Percentiles rank a stretch among this genome's conserved stretches.
Evolutionary conservation across 2,113 vertebrate genomes (phyloP).

Genomic region (Etia nguti): DNA sequence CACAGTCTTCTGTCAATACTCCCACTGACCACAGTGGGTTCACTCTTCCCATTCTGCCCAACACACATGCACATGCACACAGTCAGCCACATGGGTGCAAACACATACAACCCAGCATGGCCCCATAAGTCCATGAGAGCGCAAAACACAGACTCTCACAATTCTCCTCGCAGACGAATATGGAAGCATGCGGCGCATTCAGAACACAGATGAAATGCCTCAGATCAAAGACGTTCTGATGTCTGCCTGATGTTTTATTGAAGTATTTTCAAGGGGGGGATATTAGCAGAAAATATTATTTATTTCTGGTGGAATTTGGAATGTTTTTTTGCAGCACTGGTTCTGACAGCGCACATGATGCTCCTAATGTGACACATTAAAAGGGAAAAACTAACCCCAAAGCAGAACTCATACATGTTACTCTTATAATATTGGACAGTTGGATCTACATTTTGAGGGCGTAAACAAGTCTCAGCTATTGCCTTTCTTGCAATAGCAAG

Average conservation of each 20-base stretch:
- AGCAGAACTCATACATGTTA: slow-evolving; percentile 16
- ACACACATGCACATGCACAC: background rate
- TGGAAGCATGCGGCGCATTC: slow-evolving; percentile 11
- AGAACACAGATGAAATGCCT: slow-evolving; percentile 40
- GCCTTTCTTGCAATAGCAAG: slow-evolving; percentile 10
- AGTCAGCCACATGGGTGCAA: background rate
- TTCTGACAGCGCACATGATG: slow-evolving; percentile 32
- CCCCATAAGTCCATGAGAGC: background rate
- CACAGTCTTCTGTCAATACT: slow-evolving; percentile 31
- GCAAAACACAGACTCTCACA: background rate
- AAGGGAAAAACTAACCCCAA: slow-evolving; percentile 22
- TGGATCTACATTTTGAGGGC: background rate
- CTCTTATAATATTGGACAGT: slow-evolving; percentile 37
- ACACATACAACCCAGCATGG: slow-evolving; percentile 27
- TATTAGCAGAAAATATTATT: slow-evolving; percentile 18
- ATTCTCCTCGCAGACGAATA: slow-evolving; percentile 2
- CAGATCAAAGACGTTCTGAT: slow-evolving; percentile 43
- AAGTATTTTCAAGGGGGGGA: slow-evolving; percentile 29
- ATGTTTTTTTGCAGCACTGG: slow-evolving; percentile 5
- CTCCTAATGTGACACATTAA: slow-evolving; percentile 46
- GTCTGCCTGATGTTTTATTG: slow-evolving; percentile 61
- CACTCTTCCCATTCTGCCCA: background rate
- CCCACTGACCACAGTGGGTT: slow-evolving; percentile 9
- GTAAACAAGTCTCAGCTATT: slow-evolving; percentile 45
- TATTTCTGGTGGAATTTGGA: slow-evolving; percentile 17